A percentile compares a stretch with the other conserved stretches of the same genome.
These are phyloP conservation scores for Melolontha melolontha DNA, from an alignment of 2,888 invertebrate species.

Conservation along the genomic window DNA sequence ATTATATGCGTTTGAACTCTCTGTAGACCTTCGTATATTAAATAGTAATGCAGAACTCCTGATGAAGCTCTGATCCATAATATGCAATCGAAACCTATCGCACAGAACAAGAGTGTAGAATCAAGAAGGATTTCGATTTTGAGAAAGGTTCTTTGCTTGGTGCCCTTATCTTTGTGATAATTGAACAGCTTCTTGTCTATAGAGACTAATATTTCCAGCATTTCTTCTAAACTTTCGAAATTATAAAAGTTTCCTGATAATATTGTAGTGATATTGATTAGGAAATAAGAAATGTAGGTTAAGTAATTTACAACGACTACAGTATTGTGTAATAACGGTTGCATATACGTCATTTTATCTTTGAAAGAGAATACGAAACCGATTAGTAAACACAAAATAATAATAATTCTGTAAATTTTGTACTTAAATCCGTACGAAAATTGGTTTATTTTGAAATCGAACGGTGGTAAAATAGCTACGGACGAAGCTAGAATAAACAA, in stretches of 20 bases:
- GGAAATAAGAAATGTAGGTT: slow-evolving; percentile 33
- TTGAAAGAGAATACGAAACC: slow-evolving; percentile 26
- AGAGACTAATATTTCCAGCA: slow-evolving; percentile 24
- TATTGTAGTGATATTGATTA: slow-evolving; percentile 36
- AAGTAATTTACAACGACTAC: slow-evolving; percentile 31
- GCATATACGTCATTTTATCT: slow-evolving; percentile 24
- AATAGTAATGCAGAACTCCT: slow-evolving; percentile 20
- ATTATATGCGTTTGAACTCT: slow-evolving; percentile 32
- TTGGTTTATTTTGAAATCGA: slow-evolving; percentile 27
- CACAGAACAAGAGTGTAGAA: slow-evolving; percentile 9
- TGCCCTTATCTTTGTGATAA: slow-evolving; percentile 17
- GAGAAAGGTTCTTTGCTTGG: slow-evolving; percentile 13
- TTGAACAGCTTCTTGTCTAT: slow-evolving; percentile 24
- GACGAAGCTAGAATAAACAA: slow-evolving; percentile 27
- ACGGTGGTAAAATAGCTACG: slow-evolving; percentile 31
- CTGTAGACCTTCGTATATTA: slow-evolving; percentile 35
- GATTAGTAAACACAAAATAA: slow-evolving; percentile 12
- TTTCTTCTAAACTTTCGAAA: slow-evolving; percentile 16
- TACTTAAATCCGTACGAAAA: slow-evolving; percentile 19
- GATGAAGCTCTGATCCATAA: slow-evolving; percentile 29
- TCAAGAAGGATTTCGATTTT: slow-evolving; percentile 15
- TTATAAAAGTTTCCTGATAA: slow-evolving; percentile 35
- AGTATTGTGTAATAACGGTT: slow-evolving; percentile 24
- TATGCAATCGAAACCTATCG: slow-evolving; percentile 20
- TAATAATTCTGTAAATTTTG: slow-evolving; percentile 10